A percentile compares a stretch with the other conserved stretches of the same genome.
phyloP scores from a whole-genome alignment of 2,888 invertebrate genomes.

The Hirtodrosophila cameraria region DNA sequence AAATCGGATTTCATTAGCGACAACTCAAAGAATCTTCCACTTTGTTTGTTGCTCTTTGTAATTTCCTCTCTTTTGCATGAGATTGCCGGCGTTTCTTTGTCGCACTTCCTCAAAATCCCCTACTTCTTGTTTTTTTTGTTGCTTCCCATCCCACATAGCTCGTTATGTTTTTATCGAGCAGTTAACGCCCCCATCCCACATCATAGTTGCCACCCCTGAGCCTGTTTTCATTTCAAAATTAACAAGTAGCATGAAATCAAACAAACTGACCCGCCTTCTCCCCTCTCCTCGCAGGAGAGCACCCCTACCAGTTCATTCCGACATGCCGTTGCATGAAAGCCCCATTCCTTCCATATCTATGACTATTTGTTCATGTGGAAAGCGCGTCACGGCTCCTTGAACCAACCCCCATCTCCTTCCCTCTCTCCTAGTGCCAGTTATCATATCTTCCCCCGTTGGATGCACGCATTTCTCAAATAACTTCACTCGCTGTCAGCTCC shows the following conservation, averaged over 20 bases:
- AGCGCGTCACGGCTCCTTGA: slow-evolving; percentile 44
- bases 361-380: slow-evolving; percentile 61
- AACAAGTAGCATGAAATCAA: slow-evolving; percentile 48
- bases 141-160: slow-evolving; percentile 11
- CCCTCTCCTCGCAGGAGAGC: neutral
- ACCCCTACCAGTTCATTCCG: slow-evolving; percentile 4
- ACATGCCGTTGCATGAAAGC: slow-evolving; percentile 56
- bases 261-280: slow-evolving; percentile 51
- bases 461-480: slow-evolving; percentile 44
- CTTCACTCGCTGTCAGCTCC: slow-evolving; percentile 39
- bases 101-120: neutral
- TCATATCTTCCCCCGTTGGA: neutral
- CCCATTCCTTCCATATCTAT: slow-evolving; percentile 15
- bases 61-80: slow-evolving; percentile 20
- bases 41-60: slow-evolving; percentile 44
- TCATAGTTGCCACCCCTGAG: slow-evolving; percentile 16
- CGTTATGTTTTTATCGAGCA: slow-evolving; percentile 60
- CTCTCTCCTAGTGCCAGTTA: neutral
- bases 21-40: slow-evolving; percentile 50
- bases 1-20: slow-evolving; percentile 50
- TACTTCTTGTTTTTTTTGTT: neutral
- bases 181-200: slow-evolving; percentile 36
- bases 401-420: slow-evolving; percentile 6
- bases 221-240: slow-evolving; percentile 38
- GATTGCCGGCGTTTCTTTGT: slow-evolving; percentile 15